These are phyloP conservation scores for Knipowitschia caucasica DNA, from an alignment of 2,797 vertebrate genomes.

Conservation along the genomic window DNA sequence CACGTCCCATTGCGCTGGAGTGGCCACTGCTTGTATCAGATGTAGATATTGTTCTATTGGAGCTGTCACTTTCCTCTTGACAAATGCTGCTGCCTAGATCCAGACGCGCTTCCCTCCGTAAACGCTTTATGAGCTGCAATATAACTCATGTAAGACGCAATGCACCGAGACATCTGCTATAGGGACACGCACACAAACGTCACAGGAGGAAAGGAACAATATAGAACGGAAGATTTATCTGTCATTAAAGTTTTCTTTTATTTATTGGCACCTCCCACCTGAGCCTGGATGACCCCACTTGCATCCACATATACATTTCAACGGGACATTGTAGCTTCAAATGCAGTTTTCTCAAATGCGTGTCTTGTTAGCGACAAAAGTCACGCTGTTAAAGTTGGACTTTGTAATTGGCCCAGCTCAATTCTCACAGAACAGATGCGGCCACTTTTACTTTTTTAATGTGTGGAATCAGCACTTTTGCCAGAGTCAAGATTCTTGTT, in stretches of 20 bases:
- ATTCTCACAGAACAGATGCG: no score
- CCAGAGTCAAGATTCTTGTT: no score
- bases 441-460: no score
- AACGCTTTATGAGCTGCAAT: constrained; percentile 55
- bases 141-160: constrained; percentile 64
- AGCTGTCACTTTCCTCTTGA: constrained; percentile 59
- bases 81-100: constrained; percentile 63
- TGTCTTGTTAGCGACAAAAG: no score
- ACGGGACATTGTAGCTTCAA: no score
- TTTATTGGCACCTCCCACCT: constrained; percentile 54
- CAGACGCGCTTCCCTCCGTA: constrained; percentile 60
- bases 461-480: no score
- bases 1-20: constrained; percentile 31
- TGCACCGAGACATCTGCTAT: constrained; percentile 58
- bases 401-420: no score
- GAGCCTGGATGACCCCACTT: constrained; percentile 18
- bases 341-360: no score
- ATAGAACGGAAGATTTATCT: constrained; percentile 58
- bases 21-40: constrained; percentile 65
- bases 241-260: constrained; percentile 56
- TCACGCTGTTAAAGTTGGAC: no score
- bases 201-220: constrained; percentile 62
- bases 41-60: constrained; percentile 58
- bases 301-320: neutral
- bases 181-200: constrained; percentile 60